Conservation (phyloP, 2,113 vertebrate species). For the Glaucomys volans region DNA sequence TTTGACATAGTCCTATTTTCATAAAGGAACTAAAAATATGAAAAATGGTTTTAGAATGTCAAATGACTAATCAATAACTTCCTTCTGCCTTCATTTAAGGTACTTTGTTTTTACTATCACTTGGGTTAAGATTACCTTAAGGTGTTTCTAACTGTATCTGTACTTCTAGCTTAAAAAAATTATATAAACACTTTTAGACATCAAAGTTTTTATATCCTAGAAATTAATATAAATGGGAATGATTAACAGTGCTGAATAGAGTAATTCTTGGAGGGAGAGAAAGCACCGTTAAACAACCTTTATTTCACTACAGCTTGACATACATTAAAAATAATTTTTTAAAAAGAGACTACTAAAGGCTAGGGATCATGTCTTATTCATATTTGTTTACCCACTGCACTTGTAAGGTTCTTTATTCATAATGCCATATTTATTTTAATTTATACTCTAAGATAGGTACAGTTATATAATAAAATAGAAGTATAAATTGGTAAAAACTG, state of each 20-base stretch:
- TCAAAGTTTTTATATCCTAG: constrained; percentile 16
- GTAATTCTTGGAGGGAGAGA: neutral
- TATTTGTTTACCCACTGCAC: neutral
- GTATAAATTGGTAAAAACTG: constrained; percentile 13
- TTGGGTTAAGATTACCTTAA: constrained; percentile 40
- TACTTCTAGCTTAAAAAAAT: neutral
- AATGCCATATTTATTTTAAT: neutral
- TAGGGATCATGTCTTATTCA: neutral
- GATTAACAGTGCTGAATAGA: constrained; percentile 43
- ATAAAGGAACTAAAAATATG: constrained; percentile 36
- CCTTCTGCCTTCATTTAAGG: neutral
- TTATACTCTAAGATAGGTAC: constrained; percentile 5
- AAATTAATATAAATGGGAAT: neutral
- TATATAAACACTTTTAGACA: neutral
- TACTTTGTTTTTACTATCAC: constrained; percentile 40
- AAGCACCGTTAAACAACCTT: neutral
- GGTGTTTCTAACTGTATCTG: neutral
- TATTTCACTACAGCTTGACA: neutral
- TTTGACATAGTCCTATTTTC: constrained; percentile 15
- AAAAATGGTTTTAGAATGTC: constrained; percentile 27
- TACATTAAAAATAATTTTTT: neutral
- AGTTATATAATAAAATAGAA: neutral
- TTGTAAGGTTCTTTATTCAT: constrained; percentile 40
- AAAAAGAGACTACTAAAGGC: constrained; percentile 22
- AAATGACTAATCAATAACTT: constrained; percentile 14